Percentiles rank a stretch among this genome's conserved stretches.
These are phyloP conservation scores for Micromussa lordhowensis DNA, from an alignment of 92 coral and sea anemone genomes.

Conservation along the genomic window DNA sequence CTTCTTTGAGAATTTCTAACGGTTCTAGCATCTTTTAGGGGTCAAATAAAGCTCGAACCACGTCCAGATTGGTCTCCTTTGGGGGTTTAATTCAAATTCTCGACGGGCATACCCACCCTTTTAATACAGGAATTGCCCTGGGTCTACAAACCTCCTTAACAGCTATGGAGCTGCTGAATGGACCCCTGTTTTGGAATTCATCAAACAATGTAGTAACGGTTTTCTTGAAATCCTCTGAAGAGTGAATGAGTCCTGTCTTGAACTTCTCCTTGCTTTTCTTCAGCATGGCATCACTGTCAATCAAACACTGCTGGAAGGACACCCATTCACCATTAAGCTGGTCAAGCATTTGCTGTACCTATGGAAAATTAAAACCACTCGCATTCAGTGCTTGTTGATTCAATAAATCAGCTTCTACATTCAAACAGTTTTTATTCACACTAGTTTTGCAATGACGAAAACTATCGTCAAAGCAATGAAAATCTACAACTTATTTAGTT, in stretches of 20 bases:
- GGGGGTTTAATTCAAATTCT: too few species aligned
- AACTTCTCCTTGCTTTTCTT: conserved; percentile 99
- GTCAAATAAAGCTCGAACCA: too few species aligned
- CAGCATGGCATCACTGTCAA: conserved; percentile 97
- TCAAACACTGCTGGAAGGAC: conserved; percentile 97
- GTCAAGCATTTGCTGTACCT: conserved; percentile 97
- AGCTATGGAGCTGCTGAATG: conserved; percentile 83
- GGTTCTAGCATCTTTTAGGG: too few species aligned
- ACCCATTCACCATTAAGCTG: conserved; percentile 97
- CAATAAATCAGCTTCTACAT: neutral
- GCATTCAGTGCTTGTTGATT: neutral
- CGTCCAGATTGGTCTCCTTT: too few species aligned
- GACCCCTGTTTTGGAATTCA: conserved; percentile 94
- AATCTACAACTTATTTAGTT: too few species aligned
- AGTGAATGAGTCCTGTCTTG: conserved; percentile 93
- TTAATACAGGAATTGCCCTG: too few species aligned
- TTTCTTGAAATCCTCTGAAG: conserved; percentile 98
- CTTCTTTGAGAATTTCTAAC: too few species aligned
- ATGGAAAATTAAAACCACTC: conserved; percentile 5
- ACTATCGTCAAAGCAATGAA: neutral
- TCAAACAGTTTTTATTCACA: too few species aligned
- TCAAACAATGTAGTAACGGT: conserved; percentile 86
- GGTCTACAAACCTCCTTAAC: conserved; percentile 90
- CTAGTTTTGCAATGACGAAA: neutral
- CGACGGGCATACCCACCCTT: too few species aligned